Evolutionary conservation across 2,888 invertebrate species (phyloP).

Genomic region (Lycocerus yunnanus): DNA sequence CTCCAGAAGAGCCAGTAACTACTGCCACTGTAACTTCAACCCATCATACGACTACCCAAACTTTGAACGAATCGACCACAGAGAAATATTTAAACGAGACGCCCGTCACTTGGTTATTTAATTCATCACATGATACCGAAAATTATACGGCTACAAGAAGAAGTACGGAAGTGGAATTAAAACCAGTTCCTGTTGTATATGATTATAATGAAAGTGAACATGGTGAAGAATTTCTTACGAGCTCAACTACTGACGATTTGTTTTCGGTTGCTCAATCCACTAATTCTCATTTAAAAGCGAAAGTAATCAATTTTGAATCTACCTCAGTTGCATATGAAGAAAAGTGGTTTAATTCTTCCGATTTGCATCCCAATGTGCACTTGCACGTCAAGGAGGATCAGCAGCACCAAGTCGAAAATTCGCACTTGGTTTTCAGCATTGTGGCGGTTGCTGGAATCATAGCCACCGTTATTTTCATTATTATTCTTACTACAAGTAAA

Average conservation of each 20-base stretch:
- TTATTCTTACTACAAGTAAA: conserved; percentile 5
- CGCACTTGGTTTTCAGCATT: conserved; percentile 18
- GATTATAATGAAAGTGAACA: conserved; percentile 55
- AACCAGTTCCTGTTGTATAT: conserved; percentile 22
- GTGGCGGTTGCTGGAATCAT: conserved; percentile 14
- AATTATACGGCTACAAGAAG: background rate
- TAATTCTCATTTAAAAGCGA: conserved; percentile 35
- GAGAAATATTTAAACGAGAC: conserved; percentile 20
- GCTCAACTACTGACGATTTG: conserved; percentile 19
- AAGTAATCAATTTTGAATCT: conserved; percentile 32
- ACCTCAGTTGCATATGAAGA: conserved; percentile 38
- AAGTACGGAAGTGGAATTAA: conserved; percentile 43
- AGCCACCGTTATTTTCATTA: conserved; percentile 10
- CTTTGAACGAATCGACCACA: conserved; percentile 7
- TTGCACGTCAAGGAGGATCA: conserved; percentile 5
- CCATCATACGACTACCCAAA: conserved; percentile 11
- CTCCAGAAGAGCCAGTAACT: background rate
- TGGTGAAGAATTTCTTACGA: conserved; percentile 32
- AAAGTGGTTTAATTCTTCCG: conserved; percentile 20
- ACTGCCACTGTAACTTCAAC: conserved; percentile 9
- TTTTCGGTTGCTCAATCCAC: conserved; percentile 34
- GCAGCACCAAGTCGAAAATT: background rate
- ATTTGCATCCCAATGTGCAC: background rate
- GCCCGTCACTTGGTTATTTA: background rate
- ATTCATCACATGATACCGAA: background rate